Conservation (phyloP, 1,140 invertebrate species). For the Macrotrachela quadricornifera region DNA sequence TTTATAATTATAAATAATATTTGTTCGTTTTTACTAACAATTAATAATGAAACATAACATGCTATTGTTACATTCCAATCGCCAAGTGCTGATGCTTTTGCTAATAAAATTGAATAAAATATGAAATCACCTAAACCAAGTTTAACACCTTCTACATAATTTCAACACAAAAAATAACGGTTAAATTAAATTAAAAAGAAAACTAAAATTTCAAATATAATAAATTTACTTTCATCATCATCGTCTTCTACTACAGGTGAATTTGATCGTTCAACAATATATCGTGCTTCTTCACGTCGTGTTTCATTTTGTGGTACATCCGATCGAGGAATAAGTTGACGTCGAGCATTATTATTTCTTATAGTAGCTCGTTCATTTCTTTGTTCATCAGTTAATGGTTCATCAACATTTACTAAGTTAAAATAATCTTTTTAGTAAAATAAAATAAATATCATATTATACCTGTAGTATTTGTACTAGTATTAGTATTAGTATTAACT, state of each 20-base stretch:
- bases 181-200: not conserved
- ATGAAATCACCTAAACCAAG: slow-evolving; percentile 95
- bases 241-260: too few relatives aligned
- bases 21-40: not conserved
- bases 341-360: too few relatives aligned
- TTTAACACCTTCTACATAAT: slow-evolving; percentile 62
- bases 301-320: not conserved
- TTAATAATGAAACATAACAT: slow-evolving; percentile 19
- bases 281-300: not conserved
- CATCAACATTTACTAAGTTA: too few relatives aligned
- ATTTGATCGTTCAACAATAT: too few relatives aligned
- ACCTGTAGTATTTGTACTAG: not conserved
- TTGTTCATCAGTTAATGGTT: too few relatives aligned
- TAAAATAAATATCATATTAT: not conserved
- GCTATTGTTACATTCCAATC: not conserved
- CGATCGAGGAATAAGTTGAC: not conserved
- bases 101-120: slow-evolving; percentile 92
- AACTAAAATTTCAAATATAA: not conserved
- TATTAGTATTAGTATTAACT: not conserved
- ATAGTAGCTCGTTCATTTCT: too few relatives aligned
- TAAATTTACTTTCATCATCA: slow-evolving; percentile 22
- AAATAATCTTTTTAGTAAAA: too few relatives aligned
- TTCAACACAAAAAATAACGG: not conserved
- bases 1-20: not conserved
- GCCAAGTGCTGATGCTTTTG: slow-evolving; percentile 59